These are phyloP conservation scores for Platichthys stellatus DNA, from an alignment of 2,113 vertebrate species.

Conservation along the genomic window DNA sequence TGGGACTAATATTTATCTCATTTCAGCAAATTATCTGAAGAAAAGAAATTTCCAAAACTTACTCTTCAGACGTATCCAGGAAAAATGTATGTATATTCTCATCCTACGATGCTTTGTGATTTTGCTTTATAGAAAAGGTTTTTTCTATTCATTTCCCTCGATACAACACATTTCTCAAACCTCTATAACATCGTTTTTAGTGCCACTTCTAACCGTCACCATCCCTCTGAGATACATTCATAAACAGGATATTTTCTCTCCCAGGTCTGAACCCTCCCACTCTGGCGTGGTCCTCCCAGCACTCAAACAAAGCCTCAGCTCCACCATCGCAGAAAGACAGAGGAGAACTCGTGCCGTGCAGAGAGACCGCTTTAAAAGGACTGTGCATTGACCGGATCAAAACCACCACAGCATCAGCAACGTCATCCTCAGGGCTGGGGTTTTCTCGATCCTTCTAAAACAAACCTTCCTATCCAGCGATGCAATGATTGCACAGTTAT, in stretches of 20 bases:
- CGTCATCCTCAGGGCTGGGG: background rate
- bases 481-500: too few relatives aligned
- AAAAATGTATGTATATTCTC: conserved; percentile 76
- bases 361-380: conserved; percentile 76
- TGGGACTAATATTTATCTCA: background rate
- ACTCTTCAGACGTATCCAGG: conserved; percentile 67
- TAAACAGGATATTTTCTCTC: background rate
- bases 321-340: conserved; percentile 79
- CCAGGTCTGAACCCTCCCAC: conserved; percentile 64
- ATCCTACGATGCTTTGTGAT: too few relatives aligned
- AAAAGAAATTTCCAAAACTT: conserved; percentile 78
- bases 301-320: conserved; percentile 80
- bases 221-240: background rate
- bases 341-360: conserved; percentile 78
- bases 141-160: background rate
- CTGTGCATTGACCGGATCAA: conserved; percentile 54
- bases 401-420: background rate
- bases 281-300: conserved; percentile 77
- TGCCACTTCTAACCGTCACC: background rate
- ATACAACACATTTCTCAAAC: background rate
- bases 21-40: conserved; percentile 69
- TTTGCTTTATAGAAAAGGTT: background rate
- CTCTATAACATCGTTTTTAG: background rate
- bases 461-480: too few relatives aligned
- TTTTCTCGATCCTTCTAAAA: background rate